Conservation (phyloP, 1,140 invertebrate species). For the Ooceraea biroi region DNA sequence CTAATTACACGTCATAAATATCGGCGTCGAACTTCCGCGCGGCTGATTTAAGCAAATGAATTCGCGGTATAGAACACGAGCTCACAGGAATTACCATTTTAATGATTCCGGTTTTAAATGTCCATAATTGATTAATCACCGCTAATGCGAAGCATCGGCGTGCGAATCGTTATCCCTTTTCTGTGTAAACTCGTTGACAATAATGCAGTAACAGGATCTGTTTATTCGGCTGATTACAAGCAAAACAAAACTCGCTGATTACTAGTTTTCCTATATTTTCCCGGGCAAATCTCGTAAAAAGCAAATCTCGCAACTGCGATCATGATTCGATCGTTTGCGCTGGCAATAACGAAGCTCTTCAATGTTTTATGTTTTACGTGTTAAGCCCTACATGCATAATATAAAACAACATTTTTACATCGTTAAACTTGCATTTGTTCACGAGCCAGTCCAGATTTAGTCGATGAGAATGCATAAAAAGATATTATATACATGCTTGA, state of each 20-base stretch:
- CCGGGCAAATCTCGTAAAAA: constrained; percentile 44
- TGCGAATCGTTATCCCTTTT: constrained; percentile 49
- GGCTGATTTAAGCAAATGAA: constrained; percentile 58
- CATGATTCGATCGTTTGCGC: constrained; percentile 21
- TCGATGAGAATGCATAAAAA: not conserved
- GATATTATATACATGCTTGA: not conserved
- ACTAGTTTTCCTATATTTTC: constrained; percentile 22
- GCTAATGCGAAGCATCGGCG: constrained; percentile 9
- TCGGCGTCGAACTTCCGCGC: constrained; percentile 29
- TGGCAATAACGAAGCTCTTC: not conserved
- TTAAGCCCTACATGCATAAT: not conserved
- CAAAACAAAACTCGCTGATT: constrained; percentile 33
- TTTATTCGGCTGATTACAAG: constrained; percentile 59
- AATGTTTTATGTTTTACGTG: constrained; percentile 16
- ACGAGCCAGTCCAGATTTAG: not conserved
- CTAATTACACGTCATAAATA: constrained; percentile 52
- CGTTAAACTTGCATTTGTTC: not conserved
- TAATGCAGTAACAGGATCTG: constrained; percentile 35
- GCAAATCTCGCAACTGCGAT: constrained; percentile 49
- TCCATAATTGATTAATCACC: constrained; percentile 53
- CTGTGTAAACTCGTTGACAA: constrained; percentile 30
- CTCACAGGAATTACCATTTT: constrained; percentile 57
- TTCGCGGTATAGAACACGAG: constrained; percentile 15
- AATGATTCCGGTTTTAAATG: constrained; percentile 64
- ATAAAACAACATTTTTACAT: constrained; percentile 30